These are phyloP conservation scores for Chamaea fasciata DNA, from an alignment of 2,113 vertebrate genomes.

Conservation along the genomic window DNA sequence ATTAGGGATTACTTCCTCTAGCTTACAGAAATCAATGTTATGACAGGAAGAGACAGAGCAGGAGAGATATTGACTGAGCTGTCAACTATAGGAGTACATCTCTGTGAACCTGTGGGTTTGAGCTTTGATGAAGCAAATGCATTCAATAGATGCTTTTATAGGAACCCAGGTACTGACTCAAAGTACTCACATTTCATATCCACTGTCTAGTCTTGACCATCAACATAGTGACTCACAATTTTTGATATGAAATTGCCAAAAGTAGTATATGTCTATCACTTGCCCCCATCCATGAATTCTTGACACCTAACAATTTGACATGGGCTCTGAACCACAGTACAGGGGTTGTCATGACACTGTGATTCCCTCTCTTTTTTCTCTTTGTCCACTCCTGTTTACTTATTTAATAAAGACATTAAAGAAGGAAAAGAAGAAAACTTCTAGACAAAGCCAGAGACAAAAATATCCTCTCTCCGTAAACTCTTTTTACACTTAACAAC, in stretches of 20 bases:
- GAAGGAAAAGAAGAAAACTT: not conserved
- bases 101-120: slow-evolving; percentile 23
- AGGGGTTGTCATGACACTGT: not conserved
- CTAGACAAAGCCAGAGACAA: not conserved
- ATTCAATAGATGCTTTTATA: not conserved
- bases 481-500: not conserved
- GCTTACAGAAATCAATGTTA: slow-evolving; percentile 54
- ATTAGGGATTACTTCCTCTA: slow-evolving; percentile 47
- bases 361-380: not conserved
- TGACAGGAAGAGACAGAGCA: slow-evolving; percentile 37
- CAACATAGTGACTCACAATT: not conserved
- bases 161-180: not conserved
- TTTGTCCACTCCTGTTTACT: not conserved
- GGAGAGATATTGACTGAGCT: slow-evolving; percentile 51
- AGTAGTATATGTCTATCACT: not conserved
- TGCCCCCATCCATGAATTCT: not conserved
- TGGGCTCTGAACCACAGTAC: not conserved
- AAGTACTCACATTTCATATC: not conserved
- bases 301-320: not conserved
- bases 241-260: not conserved
- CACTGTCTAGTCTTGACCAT: not conserved
- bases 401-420: not conserved
- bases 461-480: not conserved
- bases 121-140: slow-evolving; percentile 45
- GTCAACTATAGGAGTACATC: slow-evolving; percentile 26